Base-by-base conservation (phyloP, 1,140 invertebrate species). In the Macrocentrus cingulum region DNA sequence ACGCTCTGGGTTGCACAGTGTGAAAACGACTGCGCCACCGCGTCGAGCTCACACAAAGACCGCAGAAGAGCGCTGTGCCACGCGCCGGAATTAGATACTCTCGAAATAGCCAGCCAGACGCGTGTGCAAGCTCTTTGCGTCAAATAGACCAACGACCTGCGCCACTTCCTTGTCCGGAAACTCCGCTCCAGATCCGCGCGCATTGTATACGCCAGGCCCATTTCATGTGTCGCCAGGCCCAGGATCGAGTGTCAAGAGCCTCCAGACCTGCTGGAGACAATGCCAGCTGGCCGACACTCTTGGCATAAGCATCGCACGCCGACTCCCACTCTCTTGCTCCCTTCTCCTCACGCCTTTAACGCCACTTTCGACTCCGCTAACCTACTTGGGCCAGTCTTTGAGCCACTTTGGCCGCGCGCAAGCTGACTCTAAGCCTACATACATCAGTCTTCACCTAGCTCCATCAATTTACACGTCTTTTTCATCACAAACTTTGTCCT, bases 351-450 rank as follows among this genome's bases (percentile, higher is more conserved):
- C 22, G 44, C 29, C 36, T 56, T 56, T 29, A 56, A 58, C 58
- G 70, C 69, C 67, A 71, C 69, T 73, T 75, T 75, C 73, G 67
- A 75, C 66, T 65, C 76, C 68, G 74, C 76, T 80, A 78, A 79
- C 75, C 75, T 73, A 80, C 73, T 76, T 75, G 66, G 61, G 57
- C 56, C 71, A 79, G 77, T 71, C 65, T 64, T 70, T 68, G 66
- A 68, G 69, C 61, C 61, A 66, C 70, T 71, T 69, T 71, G 69
- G 71, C 50, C 49, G 23, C 15, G 32, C n/a, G n/a, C n/a, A 29
- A 9, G 41, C 36, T 32, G 46, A 46, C 34, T 56, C 60, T 52
- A 54, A 34, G 22, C 5, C 42, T 45, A 19, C 22, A 7, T 34
- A 34, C 29, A 34, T 7, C 11, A 34, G 11, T 34, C 11, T 34